phyloP scores from a whole-genome alignment of 1,140 invertebrate genomes.

The Phortica variegata region DNA sequence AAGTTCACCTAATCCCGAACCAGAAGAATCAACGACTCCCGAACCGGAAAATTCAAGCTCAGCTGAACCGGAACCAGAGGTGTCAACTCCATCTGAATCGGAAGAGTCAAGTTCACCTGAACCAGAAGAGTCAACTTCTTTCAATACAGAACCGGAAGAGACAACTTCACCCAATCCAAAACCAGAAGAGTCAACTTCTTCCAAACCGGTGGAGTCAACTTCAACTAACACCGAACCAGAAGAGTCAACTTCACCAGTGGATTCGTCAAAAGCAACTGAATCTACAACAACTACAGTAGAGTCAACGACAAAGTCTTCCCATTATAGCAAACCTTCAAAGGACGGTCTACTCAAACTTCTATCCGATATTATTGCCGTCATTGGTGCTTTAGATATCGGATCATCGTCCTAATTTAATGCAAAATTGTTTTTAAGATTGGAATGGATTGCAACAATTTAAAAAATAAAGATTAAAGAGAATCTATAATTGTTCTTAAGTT shows the following conservation, averaged over 20 bases:
- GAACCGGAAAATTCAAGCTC: background rate
- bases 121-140: constrained; percentile 1
- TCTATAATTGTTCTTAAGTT: too few relatives aligned
- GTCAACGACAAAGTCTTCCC: too few relatives aligned
- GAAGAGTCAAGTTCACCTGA: constrained; percentile 6
- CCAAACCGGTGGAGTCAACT: background rate
- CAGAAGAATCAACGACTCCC: background rate
- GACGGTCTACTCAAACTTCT: too few relatives aligned
- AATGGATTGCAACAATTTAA: too few relatives aligned
- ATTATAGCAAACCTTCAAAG: too few relatives aligned
- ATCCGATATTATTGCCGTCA: too few relatives aligned
- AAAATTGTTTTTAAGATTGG: too few relatives aligned
- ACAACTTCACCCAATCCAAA: background rate
- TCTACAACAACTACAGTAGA: constrained; percentile 17
- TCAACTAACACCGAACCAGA: background rate
- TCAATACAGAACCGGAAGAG: background rate
- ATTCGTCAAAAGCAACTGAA: constrained; percentile 10
- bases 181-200: background rate
- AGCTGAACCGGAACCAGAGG: background rate
- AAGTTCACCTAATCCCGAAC: background rate
- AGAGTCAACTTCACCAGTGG: background rate
- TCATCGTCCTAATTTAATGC: too few relatives aligned
- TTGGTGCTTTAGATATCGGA: too few relatives aligned
- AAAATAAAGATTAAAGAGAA: too few relatives aligned
- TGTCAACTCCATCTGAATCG: background rate